Evolutionary conservation across 2,797 vertebrate species (phyloP).

Genomic region (Helarctos malayanus): DNA sequence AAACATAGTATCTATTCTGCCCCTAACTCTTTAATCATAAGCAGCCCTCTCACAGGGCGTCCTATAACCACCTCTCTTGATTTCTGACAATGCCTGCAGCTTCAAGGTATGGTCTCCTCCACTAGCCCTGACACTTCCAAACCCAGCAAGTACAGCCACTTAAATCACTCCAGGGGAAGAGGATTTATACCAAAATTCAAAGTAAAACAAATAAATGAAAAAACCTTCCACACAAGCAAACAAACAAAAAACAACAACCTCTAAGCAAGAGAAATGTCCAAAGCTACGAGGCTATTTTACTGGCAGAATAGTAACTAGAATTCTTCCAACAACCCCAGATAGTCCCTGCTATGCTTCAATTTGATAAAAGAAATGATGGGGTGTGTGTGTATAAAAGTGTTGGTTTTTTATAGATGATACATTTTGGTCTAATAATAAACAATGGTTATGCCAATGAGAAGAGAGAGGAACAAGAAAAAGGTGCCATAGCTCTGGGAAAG

Average conservation of each 20-base stretch:
- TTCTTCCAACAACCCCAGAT: neutral
- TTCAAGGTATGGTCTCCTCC: neutral
- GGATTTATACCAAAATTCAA: neutral
- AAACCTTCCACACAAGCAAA: neutral
- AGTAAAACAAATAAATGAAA: neutral
- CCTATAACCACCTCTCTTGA: neutral
- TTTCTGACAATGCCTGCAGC: neutral
- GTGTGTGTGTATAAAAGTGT: neutral
- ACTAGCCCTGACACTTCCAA: neutral
- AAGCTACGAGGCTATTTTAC: neutral
- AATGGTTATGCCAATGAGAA: neutral
- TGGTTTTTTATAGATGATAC: neutral
- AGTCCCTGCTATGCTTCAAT: neutral
- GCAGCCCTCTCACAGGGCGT: neutral
- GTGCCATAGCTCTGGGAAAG: neutral
- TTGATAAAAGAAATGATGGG: neutral
- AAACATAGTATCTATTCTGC: neutral
- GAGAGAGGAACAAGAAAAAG: slow-evolving; percentile 20
- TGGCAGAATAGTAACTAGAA: slow-evolving; percentile 17
- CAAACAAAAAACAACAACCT: neutral
- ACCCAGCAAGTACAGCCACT: neutral
- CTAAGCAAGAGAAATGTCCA: neutral
- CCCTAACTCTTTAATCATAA: slow-evolving; percentile 7
- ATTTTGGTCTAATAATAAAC: neutral
- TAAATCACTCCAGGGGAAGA: neutral